These are phyloP conservation scores for Typhlomys cinereus DNA, from an alignment of 2,113 vertebrate species.

Conservation along the genomic window DNA sequence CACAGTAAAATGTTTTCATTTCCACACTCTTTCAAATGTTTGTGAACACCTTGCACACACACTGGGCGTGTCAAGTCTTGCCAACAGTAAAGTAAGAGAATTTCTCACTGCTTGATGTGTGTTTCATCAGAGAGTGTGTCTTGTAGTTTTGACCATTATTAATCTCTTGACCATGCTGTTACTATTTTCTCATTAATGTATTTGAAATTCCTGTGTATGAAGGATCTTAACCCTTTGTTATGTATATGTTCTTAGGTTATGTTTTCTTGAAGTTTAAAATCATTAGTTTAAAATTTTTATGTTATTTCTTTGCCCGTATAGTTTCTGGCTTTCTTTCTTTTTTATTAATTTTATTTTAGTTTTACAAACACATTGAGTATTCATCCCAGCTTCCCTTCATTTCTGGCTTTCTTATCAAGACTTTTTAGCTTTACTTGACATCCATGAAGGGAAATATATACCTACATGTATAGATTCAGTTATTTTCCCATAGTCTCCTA, in stretches of 20 bases:
- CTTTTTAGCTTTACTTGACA: background rate
- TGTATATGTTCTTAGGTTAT: background rate
- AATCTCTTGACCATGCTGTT: background rate
- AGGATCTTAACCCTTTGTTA: background rate
- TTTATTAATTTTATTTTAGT: too few relatives aligned
- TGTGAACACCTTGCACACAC: background rate
- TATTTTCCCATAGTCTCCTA: background rate
- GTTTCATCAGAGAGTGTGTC: background rate
- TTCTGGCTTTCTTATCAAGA: background rate
- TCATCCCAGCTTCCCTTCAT: too few relatives aligned
- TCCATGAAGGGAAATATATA: background rate
- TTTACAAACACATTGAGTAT: too few relatives aligned
- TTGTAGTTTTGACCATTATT: background rate
- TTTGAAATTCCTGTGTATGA: background rate
- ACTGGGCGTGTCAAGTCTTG: background rate
- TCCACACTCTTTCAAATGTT: background rate
- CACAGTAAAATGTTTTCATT: too few relatives aligned
- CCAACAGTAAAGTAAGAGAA: background rate
- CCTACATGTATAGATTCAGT: background rate
- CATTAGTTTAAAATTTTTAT: background rate
- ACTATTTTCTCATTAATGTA: background rate
- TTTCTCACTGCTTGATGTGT: background rate
- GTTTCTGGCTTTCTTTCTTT: slow-evolving; percentile 18
- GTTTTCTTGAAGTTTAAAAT: background rate
- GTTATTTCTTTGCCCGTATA: background rate